phyloP scores from a whole-genome alignment of 1,140 invertebrate genomes.

The Eufriesea mexicana region DNA sequence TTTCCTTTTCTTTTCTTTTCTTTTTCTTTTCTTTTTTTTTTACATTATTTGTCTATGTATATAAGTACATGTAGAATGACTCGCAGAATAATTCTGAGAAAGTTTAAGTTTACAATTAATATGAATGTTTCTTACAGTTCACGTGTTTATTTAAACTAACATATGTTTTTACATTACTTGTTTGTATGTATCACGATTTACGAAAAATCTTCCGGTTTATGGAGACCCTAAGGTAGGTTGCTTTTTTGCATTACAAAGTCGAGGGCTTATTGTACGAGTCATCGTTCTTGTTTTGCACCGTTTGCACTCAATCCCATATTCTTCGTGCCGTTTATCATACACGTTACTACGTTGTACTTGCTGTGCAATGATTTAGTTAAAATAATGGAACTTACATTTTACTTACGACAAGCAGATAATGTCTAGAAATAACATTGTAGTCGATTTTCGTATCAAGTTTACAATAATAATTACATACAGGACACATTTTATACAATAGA shows the following conservation, averaged over 20 bases:
- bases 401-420: slow-evolving; percentile 9
- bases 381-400: slow-evolving; percentile 11
- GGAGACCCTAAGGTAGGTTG: slow-evolving; percentile 61
- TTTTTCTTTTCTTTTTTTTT: slow-evolving; percentile 14
- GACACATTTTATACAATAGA: slow-evolving; percentile 33
- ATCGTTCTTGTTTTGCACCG: slow-evolving; percentile 44
- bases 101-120: slow-evolving; percentile 16
- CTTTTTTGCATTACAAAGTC: slow-evolving; percentile 57
- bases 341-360: not conserved
- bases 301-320: slow-evolving; percentile 33
- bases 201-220: slow-evolving; percentile 19
- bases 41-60: slow-evolving; percentile 5
- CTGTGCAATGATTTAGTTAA: slow-evolving; percentile 17
- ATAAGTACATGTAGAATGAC: slow-evolving; percentile 7
- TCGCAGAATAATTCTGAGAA: slow-evolving; percentile 13
- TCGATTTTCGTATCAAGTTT: not conserved
- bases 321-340: slow-evolving; percentile 17
- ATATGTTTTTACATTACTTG: slow-evolving; percentile 35
- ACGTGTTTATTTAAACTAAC: slow-evolving; percentile 48
- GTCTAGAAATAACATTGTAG: slow-evolving; percentile 29
- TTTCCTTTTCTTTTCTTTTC: not conserved
- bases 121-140: slow-evolving; percentile 45
- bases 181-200: slow-evolving; percentile 30
- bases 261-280: slow-evolving; percentile 44
- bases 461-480: slow-evolving; percentile 7